Base-by-base conservation (phyloP, 2,797 vertebrate genomes). In the Bradypodion pumilum region DNA sequence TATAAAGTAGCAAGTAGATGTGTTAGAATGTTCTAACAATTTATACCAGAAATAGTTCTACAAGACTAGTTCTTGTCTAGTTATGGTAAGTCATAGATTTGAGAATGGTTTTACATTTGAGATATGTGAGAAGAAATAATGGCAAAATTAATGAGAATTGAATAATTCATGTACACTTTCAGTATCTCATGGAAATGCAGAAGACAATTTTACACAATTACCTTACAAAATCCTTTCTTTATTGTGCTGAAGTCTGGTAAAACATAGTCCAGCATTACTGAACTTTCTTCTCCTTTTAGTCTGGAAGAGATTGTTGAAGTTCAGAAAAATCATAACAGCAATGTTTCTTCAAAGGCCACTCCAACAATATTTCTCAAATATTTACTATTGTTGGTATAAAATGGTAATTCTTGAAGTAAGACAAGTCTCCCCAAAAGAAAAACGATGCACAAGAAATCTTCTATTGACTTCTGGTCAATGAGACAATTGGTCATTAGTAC, bases 141-240 rank as follows among this genome's bases (percentile, higher is more conserved):
- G 32, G 59, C 32, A 25, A 5, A 65, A n/a, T 8, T 13, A 7
- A 42, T 56, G 52, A 15, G 52, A 56, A 5, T 15, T 56, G 4
- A 19, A 19, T 56, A 19, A 4, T 56, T 56, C 21, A n/a, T n/a
- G n/a, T n/a, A 56, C 21, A 56, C 12, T 56, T 56, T 56, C 56
- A 35, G 3, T 78, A 32, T 9, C 66, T 68, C 21, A 80, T 83
- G 40, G 7, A 40, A 49, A 80, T 80, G 10, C 46, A 69, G 52
- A 52, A 15, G 37, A 56, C 65, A 5, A 7, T 23, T 62, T 44
- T 56, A 12, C 8, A n/a, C 23, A 35, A 56, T 93, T 95, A 98
- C 98, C 98, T 99, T 99, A 94, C 98, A 99, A 96, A 98, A 99
- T 27, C 99, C 99, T 89, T 99, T 99, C 94, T 99, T 99, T 88